phyloP scores from a whole-genome alignment of 1,140 invertebrate genomes.

The Ceratina calcarata region DNA sequence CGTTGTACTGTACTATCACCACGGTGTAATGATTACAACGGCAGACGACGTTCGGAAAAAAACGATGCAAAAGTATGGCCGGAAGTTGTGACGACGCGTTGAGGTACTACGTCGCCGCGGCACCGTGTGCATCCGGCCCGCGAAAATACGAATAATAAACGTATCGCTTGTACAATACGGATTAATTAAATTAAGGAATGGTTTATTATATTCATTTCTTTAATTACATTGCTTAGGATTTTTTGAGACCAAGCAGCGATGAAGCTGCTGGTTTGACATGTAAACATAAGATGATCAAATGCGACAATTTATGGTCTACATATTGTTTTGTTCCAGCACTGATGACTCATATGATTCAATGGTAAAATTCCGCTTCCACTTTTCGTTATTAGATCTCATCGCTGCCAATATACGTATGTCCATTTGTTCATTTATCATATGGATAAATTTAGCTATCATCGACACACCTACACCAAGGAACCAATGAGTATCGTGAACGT shows the following conservation, averaged over 20 bases:
- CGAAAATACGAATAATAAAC: not conserved
- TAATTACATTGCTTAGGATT: no score
- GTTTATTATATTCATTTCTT: no score
- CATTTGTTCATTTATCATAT: not conserved
- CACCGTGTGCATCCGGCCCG: not conserved
- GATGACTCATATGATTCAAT: not conserved
- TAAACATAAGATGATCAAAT: no score
- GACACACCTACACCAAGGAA: not conserved
- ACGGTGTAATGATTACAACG: constrained; percentile 47
- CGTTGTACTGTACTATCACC: constrained; percentile 31
- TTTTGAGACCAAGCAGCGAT: no score
- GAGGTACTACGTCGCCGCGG: not conserved
- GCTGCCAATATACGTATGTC: not conserved
- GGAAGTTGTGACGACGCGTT: constrained; percentile 15
- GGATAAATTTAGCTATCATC: not conserved
- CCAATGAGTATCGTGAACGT: not conserved
- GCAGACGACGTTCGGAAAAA: constrained; percentile 34
- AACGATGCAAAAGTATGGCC: constrained; percentile 16
- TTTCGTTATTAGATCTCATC: not conserved
- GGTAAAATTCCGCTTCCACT: not conserved
- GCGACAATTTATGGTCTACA: not conserved
- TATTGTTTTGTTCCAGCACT: not conserved
- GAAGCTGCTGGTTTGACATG: no score
- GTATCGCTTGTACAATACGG: no score
- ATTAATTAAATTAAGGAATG: no score